Percentiles rank a stretch among this genome's conserved stretches.
Conservation (phyloP, 1,140 invertebrate genomes). For the Mamestra configurata region DNA sequence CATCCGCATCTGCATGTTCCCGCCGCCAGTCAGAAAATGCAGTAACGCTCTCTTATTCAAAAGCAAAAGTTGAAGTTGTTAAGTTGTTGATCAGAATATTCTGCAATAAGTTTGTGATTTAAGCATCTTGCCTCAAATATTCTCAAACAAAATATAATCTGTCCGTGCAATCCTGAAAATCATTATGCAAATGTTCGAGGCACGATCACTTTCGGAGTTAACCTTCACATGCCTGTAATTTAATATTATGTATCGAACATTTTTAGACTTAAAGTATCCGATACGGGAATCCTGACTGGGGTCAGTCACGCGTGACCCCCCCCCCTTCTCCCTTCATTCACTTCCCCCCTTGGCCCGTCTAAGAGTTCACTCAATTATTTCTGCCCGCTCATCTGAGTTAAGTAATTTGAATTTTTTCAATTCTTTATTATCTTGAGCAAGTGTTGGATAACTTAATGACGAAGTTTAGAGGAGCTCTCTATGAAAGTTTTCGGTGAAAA, state of each 20-base stretch:
- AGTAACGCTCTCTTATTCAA: too few relatives aligned
- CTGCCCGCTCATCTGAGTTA: slow-evolving; percentile 52
- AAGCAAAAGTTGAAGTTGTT: too few relatives aligned
- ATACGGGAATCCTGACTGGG: slow-evolving; percentile 19
- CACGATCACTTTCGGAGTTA: neutral
- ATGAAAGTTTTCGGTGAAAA: slow-evolving; percentile 17
- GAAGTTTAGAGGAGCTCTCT: slow-evolving; percentile 13
- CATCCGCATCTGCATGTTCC: too few relatives aligned
- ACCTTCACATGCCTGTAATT: slow-evolving; percentile 1
- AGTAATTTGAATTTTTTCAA: slow-evolving; percentile 57
- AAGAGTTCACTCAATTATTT: slow-evolving; percentile 52
- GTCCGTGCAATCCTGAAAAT: neutral
- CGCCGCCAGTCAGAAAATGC: too few relatives aligned
- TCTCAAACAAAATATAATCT: neutral
- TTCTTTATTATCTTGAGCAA: slow-evolving; percentile 48
- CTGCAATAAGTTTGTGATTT: too few relatives aligned
- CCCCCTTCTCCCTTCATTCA: neutral
- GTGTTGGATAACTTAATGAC: slow-evolving; percentile 39
- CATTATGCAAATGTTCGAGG: neutral
- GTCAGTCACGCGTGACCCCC: slow-evolving; percentile 36
- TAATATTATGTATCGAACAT: slow-evolving; percentile 1
- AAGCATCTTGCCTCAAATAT: too few relatives aligned
- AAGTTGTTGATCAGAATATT: too few relatives aligned
- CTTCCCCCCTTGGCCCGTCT: neutral
- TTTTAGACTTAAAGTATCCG: slow-evolving; percentile 14